Evolutionary conservation across 2,113 vertebrate species (phyloP).

Genomic region (Entelurus aequoreus): DNA sequence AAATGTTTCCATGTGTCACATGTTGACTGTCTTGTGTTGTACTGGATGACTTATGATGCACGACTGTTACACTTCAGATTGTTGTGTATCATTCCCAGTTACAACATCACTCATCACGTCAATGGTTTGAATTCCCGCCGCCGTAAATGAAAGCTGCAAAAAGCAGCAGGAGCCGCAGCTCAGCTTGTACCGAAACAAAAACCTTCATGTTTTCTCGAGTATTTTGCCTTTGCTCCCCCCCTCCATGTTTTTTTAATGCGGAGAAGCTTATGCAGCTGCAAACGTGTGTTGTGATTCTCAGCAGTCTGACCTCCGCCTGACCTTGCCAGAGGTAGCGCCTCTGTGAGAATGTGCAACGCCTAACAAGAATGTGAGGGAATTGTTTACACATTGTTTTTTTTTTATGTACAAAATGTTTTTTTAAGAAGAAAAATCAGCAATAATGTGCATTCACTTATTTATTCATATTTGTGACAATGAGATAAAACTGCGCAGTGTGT

Average conservation of each 20-base stretch:
- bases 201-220: neutral
- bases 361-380: neutral
- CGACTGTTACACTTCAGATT: slow-evolving; percentile 11
- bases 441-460: too few species aligned
- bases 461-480: neutral
- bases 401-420: neutral
- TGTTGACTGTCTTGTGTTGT: neutral
- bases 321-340: slow-evolving; percentile 1
- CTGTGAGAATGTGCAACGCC: slow-evolving; percentile 9
- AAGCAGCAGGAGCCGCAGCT: neutral
- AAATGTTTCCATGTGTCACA: too few species aligned
- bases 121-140: neutral
- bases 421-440: too few species aligned
- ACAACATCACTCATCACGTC: neutral
- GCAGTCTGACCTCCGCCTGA: slow-evolving; percentile 5
- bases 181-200: neutral
- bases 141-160: neutral
- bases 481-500: too few species aligned
- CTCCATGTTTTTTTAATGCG: neutral
- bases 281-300: neutral
- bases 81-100: slow-evolving; percentile 3
- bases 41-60: slow-evolving; percentile 19
- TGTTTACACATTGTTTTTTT: neutral
- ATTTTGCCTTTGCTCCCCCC: neutral
- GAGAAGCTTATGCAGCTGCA: neutral